Evolutionary conservation across 2,797 vertebrate species (phyloP), one percentile per base, ranked within the genome.

Genomic region (Enteromius thamalakanensis): DNA sequence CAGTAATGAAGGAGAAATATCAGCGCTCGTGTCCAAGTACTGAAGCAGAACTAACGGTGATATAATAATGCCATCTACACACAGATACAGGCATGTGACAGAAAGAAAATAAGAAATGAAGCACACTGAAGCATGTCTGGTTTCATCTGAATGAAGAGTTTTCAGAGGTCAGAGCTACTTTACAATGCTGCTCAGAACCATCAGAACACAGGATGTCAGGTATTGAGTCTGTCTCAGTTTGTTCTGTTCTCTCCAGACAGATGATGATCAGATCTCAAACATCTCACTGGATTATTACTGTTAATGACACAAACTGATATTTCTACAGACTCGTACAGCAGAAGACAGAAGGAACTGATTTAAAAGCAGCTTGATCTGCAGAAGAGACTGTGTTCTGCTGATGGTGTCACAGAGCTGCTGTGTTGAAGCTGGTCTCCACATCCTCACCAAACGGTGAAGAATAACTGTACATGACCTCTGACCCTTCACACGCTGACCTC

Each of bases 381-480:
- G 34, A 37, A 37, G 34, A 4, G 34, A 37, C 34, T 37, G 37
- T 37, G 37, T 37, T 37, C 34, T 37, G 34, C 37, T 37, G 37
- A 37, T 37, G 6, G 37, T 37, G 37, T 37, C 37, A 37, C 58
- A 62, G 58, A 37, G 19, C 34, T 1, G 19, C 65, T 11, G 64
- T 67, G 32, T 37, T 37, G 8, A 10, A 37, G 19, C 40, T 62
- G 76, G 84, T 55, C 86, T 87, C 74, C 78, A 84, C 87, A 85
- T 87, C 84, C 80, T 88, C 88, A 90, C 77, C 85, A 87, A 90
- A 83, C 10, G 42, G 87, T 84, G 88, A 91, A 87, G 87, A 90
- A 89, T 86, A 90, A 91, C 78, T 85, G 79, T 86, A 88, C 79
- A 89, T 89, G 84, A 76, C 83, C 87, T 83, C 85, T 76, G 83